These are phyloP conservation scores for Drosophila gunungcola DNA, from an alignment of 1,140 invertebrate genomes.

Conservation along the genomic window DNA sequence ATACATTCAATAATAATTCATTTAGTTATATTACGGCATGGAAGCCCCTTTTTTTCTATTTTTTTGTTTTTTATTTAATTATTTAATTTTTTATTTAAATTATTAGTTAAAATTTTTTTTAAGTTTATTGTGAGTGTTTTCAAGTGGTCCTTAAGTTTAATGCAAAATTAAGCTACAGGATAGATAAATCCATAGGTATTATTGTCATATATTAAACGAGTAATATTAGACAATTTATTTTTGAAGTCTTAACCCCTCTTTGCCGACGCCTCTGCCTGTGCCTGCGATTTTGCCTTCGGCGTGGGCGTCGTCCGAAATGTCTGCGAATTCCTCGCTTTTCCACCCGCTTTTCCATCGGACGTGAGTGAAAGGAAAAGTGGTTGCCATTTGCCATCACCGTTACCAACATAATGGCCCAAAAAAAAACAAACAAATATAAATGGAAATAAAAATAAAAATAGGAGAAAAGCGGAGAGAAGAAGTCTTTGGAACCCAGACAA, in stretches of 20 bases:
- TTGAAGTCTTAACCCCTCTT: not conserved
- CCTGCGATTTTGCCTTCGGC: slow-evolving; percentile 13
- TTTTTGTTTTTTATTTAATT: no score
- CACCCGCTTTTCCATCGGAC: not conserved
- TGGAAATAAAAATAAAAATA: slow-evolving; percentile 8
- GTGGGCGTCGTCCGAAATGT: slow-evolving; percentile 28
- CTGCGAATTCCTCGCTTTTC: slow-evolving; percentile 20
- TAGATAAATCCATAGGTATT: no score
- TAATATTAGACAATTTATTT: no score
- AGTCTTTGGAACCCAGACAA: slow-evolving; percentile 31
- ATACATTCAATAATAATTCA: no score
- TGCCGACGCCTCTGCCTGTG: not conserved
- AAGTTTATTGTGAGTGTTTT: not conserved
- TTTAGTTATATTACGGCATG: no score
- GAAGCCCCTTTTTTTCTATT: no score
- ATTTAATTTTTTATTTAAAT: no score
- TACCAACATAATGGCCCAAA: slow-evolving; percentile 15
- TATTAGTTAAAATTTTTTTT: no score
- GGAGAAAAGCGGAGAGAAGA: slow-evolving; percentile 1
- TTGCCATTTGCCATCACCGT: slow-evolving; percentile 23
- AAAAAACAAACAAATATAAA: slow-evolving; percentile 9
- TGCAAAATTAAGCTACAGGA: no score
- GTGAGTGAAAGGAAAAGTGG: slow-evolving; percentile 54
- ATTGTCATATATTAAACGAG: no score
- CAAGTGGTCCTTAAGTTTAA: no score